Conservation (phyloP, 2,797 vertebrate species). For the Eleutherodactylus coqui region DNA sequence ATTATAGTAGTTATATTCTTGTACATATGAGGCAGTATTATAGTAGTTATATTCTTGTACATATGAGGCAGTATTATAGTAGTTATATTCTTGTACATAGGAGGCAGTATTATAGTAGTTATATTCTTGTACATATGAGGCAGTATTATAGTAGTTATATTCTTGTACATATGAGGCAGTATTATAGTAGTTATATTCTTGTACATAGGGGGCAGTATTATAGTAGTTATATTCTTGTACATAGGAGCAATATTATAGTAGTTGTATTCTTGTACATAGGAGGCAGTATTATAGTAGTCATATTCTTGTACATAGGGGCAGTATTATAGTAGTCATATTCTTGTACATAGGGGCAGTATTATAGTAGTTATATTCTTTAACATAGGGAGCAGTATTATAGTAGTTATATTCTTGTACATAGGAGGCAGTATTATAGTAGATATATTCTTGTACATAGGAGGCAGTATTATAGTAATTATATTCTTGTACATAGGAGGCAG, state of each 20-base stretch:
- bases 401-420: neutral
- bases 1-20: conserved; percentile 5
- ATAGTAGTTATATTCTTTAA: neutral
- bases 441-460: neutral
- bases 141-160: conserved; percentile 16
- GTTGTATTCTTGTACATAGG: too few relatives aligned
- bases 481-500: neutral
- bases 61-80: conserved; percentile 13
- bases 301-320: neutral
- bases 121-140: conserved; percentile 9
- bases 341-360: neutral
- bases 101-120: conserved; percentile 9
- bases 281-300: neutral
- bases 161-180: neutral
- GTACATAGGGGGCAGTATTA: neutral
- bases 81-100: conserved; percentile 13
- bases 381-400: neutral
- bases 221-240: neutral
- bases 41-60: conserved; percentile 5
- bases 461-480: neutral
- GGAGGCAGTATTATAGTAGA: neutral
- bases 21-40: neutral
- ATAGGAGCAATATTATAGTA: too few relatives aligned
- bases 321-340: neutral
- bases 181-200: neutral